These are phyloP conservation scores for Dione juno DNA, from an alignment of 2,888 invertebrate species.

Conservation along the genomic window DNA sequence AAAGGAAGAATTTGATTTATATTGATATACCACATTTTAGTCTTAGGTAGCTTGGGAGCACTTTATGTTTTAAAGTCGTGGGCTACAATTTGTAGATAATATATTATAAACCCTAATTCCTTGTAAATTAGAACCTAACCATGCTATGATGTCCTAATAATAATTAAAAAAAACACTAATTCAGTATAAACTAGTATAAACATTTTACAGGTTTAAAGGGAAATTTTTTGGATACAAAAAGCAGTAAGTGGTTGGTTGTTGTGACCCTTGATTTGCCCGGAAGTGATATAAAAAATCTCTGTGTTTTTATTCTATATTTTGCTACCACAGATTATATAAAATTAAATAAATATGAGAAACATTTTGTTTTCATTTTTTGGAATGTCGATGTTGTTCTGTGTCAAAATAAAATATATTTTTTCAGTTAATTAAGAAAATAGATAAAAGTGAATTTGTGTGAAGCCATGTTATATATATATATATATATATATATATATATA, in stretches of 20 bases:
- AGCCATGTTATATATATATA: neutral
- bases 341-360: neutral
- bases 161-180: neutral
- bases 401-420: neutral
- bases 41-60: too few species aligned
- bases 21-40: too few species aligned
- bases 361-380: conserved; percentile 1
- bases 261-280: conserved; percentile 3
- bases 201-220: conserved; percentile 46
- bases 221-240: conserved; percentile 45
- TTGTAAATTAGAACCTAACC: neutral
- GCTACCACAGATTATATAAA: neutral
- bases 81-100: neutral
- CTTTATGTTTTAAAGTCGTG: too few species aligned
- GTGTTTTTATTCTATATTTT: neutral
- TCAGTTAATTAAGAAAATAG: neutral
- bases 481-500: too few species aligned
- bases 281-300: neutral
- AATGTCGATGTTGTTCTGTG: conserved; percentile 30
- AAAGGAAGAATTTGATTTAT: too few species aligned
- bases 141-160: neutral
- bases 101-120: neutral
- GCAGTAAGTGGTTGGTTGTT: conserved; percentile 46
- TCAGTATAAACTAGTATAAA: neutral
- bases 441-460: neutral